Percentiles rank a stretch among this genome's conserved stretches.
Conservation (phyloP, 2,888 invertebrate genomes). For the Dascillus cervinus region DNA sequence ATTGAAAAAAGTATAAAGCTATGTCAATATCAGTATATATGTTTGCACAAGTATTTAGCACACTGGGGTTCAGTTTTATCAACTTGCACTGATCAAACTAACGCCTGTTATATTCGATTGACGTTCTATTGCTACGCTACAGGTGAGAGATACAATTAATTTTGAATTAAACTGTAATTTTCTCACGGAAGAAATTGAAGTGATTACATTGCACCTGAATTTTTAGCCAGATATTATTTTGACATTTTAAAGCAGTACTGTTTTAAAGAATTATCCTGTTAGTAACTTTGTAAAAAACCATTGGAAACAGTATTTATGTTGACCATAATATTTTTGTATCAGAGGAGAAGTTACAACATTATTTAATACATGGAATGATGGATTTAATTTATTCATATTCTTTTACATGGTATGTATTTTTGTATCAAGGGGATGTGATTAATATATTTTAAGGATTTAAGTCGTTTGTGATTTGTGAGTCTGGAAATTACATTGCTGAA, state of each 20-base stretch:
- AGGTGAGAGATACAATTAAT: conserved; percentile 25
- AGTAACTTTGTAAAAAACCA: too few species aligned
- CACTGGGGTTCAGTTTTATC: conserved; percentile 20
- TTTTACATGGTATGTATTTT: too few species aligned
- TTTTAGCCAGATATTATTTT: conserved; percentile 9
- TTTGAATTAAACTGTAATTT: too few species aligned
- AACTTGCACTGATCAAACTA: conserved; percentile 17
- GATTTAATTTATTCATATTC: too few species aligned
- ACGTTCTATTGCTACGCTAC: conserved; percentile 18
- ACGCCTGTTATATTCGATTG: conserved; percentile 18
- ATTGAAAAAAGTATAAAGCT: conserved; percentile 10
- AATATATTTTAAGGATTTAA: too few species aligned
- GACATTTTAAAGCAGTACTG: not conserved
- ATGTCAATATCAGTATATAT: conserved; percentile 16
- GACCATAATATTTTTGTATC: too few species aligned
- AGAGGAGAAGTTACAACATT: too few species aligned
- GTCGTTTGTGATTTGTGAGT: too few species aligned
- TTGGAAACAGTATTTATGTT: conserved; percentile 11
- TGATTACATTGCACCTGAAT: conserved; percentile 13
- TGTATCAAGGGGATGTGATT: too few species aligned
- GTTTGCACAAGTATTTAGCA: conserved; percentile 23
- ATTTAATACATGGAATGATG: too few species aligned
- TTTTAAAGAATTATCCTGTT: not conserved
- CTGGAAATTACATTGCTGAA: too few species aligned
- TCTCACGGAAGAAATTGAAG: too few species aligned